These are phyloP conservation scores for Poeciliopsis occidentalis DNA, from an alignment of 2,113 vertebrate species.

Conservation along the genomic window DNA sequence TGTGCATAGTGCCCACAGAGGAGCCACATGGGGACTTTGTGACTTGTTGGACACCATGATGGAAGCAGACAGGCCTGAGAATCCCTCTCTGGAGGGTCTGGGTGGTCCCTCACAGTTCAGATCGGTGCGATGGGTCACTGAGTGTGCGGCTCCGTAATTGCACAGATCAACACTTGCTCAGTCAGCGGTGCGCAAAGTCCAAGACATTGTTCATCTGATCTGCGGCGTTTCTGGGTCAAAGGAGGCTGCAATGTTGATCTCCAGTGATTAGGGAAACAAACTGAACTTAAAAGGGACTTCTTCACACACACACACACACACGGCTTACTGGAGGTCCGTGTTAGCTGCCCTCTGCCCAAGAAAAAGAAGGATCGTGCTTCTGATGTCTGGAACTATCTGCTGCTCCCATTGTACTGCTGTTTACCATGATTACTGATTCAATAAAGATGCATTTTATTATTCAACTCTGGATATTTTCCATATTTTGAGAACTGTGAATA, in stretches of 20 bases:
- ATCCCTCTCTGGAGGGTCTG: slow-evolving; percentile 56
- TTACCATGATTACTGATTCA: slow-evolving; percentile 72
- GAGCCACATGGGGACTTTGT: slow-evolving; percentile 70
- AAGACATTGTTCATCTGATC: slow-evolving; percentile 57
- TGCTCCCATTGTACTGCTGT: slow-evolving; percentile 64
- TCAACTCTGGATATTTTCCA: slow-evolving; percentile 32
- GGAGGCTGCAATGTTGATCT: slow-evolving; percentile 51
- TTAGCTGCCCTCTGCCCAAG: slow-evolving; percentile 44
- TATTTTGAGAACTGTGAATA: slow-evolving; percentile 33
- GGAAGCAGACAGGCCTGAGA: slow-evolving; percentile 66
- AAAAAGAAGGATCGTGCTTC: slow-evolving; percentile 27
- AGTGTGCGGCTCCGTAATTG: slow-evolving; percentile 72
- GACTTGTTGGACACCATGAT: slow-evolving; percentile 55
- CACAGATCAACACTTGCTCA: slow-evolving; percentile 75
- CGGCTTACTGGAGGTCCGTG: slow-evolving; percentile 40
- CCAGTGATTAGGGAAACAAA: slow-evolving; percentile 61
- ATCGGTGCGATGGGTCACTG: slow-evolving; percentile 64
- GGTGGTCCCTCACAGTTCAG: slow-evolving; percentile 65
- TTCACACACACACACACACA: slow-evolving; percentile 37
- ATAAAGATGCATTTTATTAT: slow-evolving; percentile 68
- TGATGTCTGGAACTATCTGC: slow-evolving; percentile 50
- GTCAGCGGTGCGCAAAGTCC: slow-evolving; percentile 49
- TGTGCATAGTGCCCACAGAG: not conserved
- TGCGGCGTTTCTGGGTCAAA: slow-evolving; percentile 67
- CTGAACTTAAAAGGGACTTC: slow-evolving; percentile 36